Percentiles rank a stretch among this genome's conserved stretches.
These are phyloP conservation scores for Cyanoramphus novaezelandiae DNA, from an alignment of 2,113 vertebrate genomes.

Conservation along the genomic window DNA sequence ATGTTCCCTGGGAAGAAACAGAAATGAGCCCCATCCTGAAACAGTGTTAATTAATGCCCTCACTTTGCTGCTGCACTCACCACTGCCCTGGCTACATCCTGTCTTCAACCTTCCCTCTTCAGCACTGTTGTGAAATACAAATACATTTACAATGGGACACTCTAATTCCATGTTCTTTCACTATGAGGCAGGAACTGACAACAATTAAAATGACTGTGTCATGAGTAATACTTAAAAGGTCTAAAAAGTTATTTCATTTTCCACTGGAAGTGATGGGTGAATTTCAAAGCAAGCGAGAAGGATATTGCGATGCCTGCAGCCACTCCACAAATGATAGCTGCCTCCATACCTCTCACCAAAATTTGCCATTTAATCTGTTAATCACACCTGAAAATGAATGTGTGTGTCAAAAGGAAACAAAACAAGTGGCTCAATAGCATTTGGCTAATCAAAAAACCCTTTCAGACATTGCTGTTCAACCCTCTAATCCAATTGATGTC, in stretches of 20 bases:
- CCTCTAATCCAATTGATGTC: background rate
- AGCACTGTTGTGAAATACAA: background rate
- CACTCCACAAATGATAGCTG: background rate
- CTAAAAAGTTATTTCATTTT: background rate
- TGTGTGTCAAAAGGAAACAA: background rate
- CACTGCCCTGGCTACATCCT: background rate
- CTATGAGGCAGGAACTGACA: background rate
- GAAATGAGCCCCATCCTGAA: background rate
- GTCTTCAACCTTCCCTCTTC: background rate
- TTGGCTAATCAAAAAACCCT: background rate
- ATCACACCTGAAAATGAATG: background rate
- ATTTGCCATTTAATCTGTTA: background rate
- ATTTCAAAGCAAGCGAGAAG: background rate
- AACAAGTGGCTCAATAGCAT: background rate
- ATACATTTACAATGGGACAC: background rate
- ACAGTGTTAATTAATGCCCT: background rate
- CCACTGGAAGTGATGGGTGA: background rate
- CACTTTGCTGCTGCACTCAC: background rate
- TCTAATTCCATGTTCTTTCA: background rate
- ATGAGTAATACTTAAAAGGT: background rate
- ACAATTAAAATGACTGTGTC: background rate
- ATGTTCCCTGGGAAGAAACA: background rate
- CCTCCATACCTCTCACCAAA: conserved; percentile 2
- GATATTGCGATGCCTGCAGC: background rate
- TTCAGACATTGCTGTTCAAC: background rate